A percentile compares a stretch with the other conserved stretches of the same genome.
These are phyloP conservation scores for Cygnus olor DNA, from an alignment of 2,797 vertebrate genomes.

Conservation along the genomic window DNA sequence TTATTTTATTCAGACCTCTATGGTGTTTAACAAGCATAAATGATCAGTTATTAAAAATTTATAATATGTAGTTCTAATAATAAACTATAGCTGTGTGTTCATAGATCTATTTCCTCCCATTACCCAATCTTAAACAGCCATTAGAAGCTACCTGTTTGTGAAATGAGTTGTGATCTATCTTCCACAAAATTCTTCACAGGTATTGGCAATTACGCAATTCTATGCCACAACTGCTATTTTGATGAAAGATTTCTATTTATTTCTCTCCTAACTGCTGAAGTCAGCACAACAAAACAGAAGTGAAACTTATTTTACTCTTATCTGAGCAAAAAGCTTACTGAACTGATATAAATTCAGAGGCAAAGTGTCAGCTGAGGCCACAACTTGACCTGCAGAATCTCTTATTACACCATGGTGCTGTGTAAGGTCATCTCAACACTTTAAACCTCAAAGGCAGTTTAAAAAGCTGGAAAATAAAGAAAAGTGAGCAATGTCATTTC, in stretches of 20 bases:
- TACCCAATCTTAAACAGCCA: neutral
- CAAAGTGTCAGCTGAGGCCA: neutral
- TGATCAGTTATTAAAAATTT: neutral
- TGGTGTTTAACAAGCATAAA: neutral
- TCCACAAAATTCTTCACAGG: neutral
- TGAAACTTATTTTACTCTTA: neutral
- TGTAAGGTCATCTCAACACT: neutral
- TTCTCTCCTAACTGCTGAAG: neutral
- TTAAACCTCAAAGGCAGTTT: neutral
- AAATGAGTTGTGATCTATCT: neutral
- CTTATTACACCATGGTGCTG: neutral
- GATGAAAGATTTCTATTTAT: neutral
- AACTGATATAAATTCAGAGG: neutral
- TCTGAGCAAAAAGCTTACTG: neutral
- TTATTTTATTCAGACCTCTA: neutral
- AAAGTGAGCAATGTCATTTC: neutral
- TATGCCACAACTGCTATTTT: neutral
- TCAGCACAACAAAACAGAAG: neutral
- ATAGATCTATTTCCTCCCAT: neutral
- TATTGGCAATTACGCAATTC: neutral
- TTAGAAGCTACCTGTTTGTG: neutral
- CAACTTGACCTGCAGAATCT: neutral
- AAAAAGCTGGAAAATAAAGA: neutral
- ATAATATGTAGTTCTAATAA: neutral
- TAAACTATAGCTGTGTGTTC: neutral